Evolutionary conservation across 2,113 vertebrate species (phyloP).

Genomic region (Eretmochelys imbricata): DNA sequence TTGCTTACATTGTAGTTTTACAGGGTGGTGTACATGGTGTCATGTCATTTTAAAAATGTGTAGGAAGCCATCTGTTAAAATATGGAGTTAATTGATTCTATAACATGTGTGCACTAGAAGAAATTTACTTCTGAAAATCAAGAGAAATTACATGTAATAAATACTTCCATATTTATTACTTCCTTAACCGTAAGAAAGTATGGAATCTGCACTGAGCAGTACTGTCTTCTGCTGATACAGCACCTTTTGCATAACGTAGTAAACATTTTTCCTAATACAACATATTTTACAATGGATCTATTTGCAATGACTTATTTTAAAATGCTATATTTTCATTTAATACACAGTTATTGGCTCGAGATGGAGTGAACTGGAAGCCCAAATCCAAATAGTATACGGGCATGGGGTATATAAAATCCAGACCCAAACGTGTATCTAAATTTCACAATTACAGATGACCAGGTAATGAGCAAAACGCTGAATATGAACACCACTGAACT

Average conservation of each 20-base stretch:
- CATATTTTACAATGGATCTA: background rate
- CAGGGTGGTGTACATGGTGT: too few species aligned
- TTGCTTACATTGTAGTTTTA: background rate
- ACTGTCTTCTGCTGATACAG: background rate
- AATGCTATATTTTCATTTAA: background rate
- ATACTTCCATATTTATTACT: background rate
- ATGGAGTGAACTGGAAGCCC: background rate
- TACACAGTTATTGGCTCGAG: background rate
- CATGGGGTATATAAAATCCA: background rate
- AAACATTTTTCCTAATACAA: background rate
- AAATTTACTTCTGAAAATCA: background rate
- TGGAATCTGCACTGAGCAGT: background rate
- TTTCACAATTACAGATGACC: background rate
- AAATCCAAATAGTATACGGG: background rate
- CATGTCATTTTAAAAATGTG: background rate
- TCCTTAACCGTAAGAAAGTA: background rate
- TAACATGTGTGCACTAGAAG: background rate
- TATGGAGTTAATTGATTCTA: background rate
- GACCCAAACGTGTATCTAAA: background rate
- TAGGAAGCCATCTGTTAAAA: background rate
- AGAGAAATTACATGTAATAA: background rate
- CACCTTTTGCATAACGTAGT: background rate
- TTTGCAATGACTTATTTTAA: background rate
- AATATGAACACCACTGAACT: background rate
- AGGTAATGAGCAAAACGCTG: background rate